Evolutionary conservation across 2,888 invertebrate species (phyloP), one percentile per base, ranked within the genome.

Genomic region (Eurois occulta): DNA sequence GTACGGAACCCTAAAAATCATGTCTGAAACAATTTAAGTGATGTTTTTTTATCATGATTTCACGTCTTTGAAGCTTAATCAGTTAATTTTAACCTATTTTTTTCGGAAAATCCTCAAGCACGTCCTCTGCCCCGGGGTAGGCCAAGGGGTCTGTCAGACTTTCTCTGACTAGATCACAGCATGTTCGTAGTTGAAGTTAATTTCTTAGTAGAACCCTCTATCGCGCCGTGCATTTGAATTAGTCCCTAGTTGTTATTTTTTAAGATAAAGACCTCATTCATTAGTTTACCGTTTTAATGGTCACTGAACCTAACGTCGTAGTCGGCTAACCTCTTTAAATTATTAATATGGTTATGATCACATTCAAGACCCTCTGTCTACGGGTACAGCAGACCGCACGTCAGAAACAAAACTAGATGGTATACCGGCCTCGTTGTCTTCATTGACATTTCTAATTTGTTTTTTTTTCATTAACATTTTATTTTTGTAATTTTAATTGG

Each of bases 211-310:
- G 11, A 28, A 28, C 13, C 55, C 7, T 28, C 18, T 28, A 28
- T 3, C 28, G 28, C 60, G 60, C 1, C 18, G 8, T 18, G 58
- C n/a, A 52, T 24, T 10, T 10, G 24, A 52, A 58, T 28, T 28
- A 28, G 2, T 28, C 28, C 8, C 58, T 28, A 18, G 8, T 18
- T 32, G 18, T 60, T 18, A 28, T 32, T 11, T 32, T 24, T n/a
- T n/a, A 41, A 38, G n/a, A 69, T 11, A 69, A 38, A 8, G 8
- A 6, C 38, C 38, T 16, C 24, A 32, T 68, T 48, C 32, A 67
- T 67, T 46, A 28, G 5, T 67, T 43, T 55, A 72, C 46, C 65
- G 43, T 72, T 72, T 28, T 24, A 67, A n/a, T 58, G 41, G 35
- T 74, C 74, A 69, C 21, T 58, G 16, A 58, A 43, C 71, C 8